Base-by-base conservation (phyloP, 2,797 vertebrate species). In the Premnoplex brunnescens region DNA sequence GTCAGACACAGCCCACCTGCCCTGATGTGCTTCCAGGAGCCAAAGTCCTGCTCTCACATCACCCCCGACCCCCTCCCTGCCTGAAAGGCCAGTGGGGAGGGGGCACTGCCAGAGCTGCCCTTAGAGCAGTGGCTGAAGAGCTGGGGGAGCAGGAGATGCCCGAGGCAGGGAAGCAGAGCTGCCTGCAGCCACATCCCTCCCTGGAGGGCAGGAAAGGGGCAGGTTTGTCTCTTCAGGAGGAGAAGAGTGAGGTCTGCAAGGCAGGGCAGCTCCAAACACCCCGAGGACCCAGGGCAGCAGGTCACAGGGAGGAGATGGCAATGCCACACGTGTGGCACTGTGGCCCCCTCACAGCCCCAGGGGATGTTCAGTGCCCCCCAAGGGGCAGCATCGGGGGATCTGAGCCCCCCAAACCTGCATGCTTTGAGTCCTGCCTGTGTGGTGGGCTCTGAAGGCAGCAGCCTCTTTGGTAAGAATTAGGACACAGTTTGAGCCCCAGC, bases 121-220 rank as follows among this genome's bases (percentile, higher is more conserved):
- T 43, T 9, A 18, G 41, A 43, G 4, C 8, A 43, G 43, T 9
- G 43, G 43, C 43, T 43, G 43, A 43, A 43, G 43, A 44, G 44
- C 44, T 44, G 44, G 20, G 21, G 44, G 44, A 44, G 44, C 68
- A 17, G 85, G 1, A 9, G 44, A 1, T 43, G 64, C 4, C 58
- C 20, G 2, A 10, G 71, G 88, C 79, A 17, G 82, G 43, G 36
- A 19, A 64, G 84, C n/a, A 88, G 80, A 91, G 80, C 87, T 67
- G 92, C 73, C 84, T 5, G 59, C 55, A 80, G 90, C 89, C 34
- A 3, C 74, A 14, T 8, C 91, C 91, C 84, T 76, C 95, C 93
- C 74, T 91, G 94, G 93, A 95, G 94, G 93, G 89, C 91, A 94
- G 84, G 44, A 68, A 73, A 71, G 0, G 9, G 89, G 84, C 95